phyloP scores from a whole-genome alignment of 2,888 invertebrate genomes.

The Pycnomerus fuliginosus region DNA sequence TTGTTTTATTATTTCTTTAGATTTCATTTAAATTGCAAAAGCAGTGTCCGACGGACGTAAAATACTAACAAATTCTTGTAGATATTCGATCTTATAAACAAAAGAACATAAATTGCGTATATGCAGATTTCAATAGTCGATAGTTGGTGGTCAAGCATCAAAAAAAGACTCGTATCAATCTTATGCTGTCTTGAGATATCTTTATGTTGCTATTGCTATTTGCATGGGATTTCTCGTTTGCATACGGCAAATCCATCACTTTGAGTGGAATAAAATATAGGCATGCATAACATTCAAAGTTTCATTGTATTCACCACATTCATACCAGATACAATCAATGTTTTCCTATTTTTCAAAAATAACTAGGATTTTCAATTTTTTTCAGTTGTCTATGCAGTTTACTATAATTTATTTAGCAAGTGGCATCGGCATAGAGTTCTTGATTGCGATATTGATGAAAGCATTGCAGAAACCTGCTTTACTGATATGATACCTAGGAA shows the following conservation, averaged over 20 bases:
- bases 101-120: conserved; percentile 41
- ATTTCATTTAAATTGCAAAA: no score
- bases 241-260: conserved; percentile 29
- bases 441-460: no score
- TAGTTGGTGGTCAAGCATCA: conserved; percentile 37
- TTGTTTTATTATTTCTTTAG: conserved; percentile 8
- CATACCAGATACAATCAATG: no score
- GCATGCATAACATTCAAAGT: background rate
- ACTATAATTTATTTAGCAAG: no score
- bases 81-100: conserved; percentile 23
- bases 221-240: conserved; percentile 27
- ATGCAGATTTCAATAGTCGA: conserved; percentile 29
- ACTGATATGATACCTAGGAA: no score
- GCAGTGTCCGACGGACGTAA: background rate
- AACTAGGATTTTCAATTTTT: no score
- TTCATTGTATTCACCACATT: no score
- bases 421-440: no score
- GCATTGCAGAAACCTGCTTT: no score
- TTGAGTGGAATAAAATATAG: background rate
- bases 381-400: no score
- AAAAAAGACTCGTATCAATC: conserved; percentile 31
- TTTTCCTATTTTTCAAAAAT: no score
- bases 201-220: conserved; percentile 30
- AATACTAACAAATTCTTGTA: conserved; percentile 1
- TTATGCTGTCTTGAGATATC: conserved; percentile 28